Conservation (phyloP, 2,797 vertebrate genomes). For the Hybognathus amarus region DNA sequence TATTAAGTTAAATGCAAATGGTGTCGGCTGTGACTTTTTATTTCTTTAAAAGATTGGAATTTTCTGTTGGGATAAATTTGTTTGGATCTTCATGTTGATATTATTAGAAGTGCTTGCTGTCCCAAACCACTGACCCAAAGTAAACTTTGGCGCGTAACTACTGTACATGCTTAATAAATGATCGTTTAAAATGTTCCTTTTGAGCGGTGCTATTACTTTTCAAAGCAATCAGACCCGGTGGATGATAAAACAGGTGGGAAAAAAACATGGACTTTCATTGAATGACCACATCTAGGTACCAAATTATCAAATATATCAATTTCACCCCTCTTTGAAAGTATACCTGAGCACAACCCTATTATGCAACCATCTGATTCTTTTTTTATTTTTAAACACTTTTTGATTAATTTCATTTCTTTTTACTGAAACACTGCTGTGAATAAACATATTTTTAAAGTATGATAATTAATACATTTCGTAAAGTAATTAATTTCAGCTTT, state of each 20-base stretch:
- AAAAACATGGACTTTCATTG: background rate
- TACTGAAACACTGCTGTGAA: background rate
- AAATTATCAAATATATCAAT: background rate
- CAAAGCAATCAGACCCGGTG: background rate
- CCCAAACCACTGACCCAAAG: background rate
- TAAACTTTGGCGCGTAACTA: background rate
- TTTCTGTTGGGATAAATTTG: background rate
- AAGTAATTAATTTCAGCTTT: background rate
- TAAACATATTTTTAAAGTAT: no score
- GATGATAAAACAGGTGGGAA: background rate
- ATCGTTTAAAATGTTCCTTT: background rate
- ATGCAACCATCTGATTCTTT: background rate
- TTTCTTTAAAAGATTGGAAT: background rate
- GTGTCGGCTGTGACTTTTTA: background rate
- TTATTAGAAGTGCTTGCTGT: background rate
- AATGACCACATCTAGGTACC: slow-evolving; percentile 1
- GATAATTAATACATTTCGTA: no score
- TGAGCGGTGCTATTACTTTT: background rate
- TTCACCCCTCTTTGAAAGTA: background rate
- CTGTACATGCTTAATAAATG: background rate
- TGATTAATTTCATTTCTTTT: background rate
- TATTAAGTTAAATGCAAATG: background rate
- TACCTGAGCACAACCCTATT: background rate
- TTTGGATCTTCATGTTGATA: background rate
- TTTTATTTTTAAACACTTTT: no score